phyloP scores from a whole-genome alignment of 2,113 vertebrate genomes.

The Poeciliopsis turrubarensis region DNA sequence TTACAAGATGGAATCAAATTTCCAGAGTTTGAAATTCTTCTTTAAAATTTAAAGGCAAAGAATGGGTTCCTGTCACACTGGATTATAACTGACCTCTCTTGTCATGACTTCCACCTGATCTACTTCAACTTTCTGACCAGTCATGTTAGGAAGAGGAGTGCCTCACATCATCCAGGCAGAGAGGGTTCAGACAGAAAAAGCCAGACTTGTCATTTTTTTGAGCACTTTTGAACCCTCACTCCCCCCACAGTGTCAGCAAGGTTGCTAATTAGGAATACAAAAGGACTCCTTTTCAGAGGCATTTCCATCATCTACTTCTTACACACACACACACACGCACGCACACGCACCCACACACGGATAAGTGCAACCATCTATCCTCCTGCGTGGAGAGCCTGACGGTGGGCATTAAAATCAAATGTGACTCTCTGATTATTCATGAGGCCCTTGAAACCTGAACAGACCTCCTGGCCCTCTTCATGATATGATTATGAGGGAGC shows the following conservation, averaged over 20 bases:
- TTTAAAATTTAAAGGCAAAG: not conserved
- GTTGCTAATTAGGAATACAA: constrained; percentile 56
- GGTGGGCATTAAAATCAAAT: constrained; percentile 29
- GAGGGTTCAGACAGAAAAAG: constrained; percentile 10
- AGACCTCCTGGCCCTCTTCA: constrained; percentile 57
- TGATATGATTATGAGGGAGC: constrained; percentile 59
- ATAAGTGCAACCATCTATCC: not conserved
- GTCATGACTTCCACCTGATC: constrained; percentile 15
- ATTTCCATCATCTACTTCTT: constrained; percentile 4
- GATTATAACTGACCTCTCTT: not conserved
- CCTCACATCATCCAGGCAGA: constrained; percentile 18
- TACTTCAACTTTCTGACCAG: constrained; percentile 17
- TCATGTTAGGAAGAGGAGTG: constrained; percentile 15
- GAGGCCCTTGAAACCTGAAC: constrained; percentile 59
- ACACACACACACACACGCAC: not conserved
- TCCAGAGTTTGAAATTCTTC: not conserved
- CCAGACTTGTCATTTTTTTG: constrained; percentile 37
- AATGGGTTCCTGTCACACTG: not conserved
- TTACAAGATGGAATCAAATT: not conserved
- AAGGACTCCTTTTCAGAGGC: constrained; percentile 51
- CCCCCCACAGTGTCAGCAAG: constrained; percentile 36
- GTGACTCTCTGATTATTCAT: constrained; percentile 71
- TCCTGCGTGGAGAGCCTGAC: constrained; percentile 15
- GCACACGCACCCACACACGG: too few relatives aligned
- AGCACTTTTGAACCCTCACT: constrained; percentile 30